phyloP scores from a whole-genome alignment of 2,888 invertebrate species.

The Patella ulyssiponensis region DNA sequence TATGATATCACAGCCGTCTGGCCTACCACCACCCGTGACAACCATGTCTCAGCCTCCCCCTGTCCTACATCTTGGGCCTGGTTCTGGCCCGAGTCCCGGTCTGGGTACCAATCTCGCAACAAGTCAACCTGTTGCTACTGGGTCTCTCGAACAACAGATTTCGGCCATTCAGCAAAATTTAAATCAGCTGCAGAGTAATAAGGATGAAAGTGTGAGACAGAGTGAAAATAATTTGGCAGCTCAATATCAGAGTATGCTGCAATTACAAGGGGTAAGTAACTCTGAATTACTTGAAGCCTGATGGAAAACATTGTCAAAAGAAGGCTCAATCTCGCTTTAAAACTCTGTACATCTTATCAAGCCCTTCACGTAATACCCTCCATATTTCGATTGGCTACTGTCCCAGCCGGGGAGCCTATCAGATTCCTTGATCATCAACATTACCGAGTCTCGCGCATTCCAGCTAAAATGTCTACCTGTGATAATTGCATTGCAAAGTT shows the following conservation, averaged over 20 bases:
- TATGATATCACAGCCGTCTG: slow-evolving; percentile 69
- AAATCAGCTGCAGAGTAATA: slow-evolving; percentile 56
- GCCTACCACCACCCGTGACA: slow-evolving; percentile 46
- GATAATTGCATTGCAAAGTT: too few relatives aligned
- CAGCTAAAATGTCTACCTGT: too few relatives aligned
- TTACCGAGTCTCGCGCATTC: too few relatives aligned
- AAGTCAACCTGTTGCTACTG: slow-evolving; percentile 18
- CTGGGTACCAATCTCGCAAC: slow-evolving; percentile 1
- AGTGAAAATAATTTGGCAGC: slow-evolving; percentile 96
- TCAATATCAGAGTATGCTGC: slow-evolving; percentile 87
- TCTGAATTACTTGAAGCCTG: too few relatives aligned
- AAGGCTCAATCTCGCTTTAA: too few relatives aligned
- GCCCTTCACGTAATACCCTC: too few relatives aligned
- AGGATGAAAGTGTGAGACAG: slow-evolving; percentile 83
- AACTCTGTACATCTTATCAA: too few relatives aligned
- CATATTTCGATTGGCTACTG: too few relatives aligned
- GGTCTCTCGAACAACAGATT: slow-evolving; percentile 79
- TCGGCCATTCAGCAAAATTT: slow-evolving; percentile 80
- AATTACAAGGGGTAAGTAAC: slow-evolving; percentile 88
- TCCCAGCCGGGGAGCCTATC: too few relatives aligned
- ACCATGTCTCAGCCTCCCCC: slow-evolving; percentile 38
- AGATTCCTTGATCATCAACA: too few relatives aligned
- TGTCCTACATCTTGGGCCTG: slow-evolving; percentile 80
- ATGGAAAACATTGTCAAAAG: too few relatives aligned
- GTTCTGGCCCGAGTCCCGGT: neutral